Base-by-base conservation (phyloP, 1,140 invertebrate species). In the Apis dorsata region DNA sequence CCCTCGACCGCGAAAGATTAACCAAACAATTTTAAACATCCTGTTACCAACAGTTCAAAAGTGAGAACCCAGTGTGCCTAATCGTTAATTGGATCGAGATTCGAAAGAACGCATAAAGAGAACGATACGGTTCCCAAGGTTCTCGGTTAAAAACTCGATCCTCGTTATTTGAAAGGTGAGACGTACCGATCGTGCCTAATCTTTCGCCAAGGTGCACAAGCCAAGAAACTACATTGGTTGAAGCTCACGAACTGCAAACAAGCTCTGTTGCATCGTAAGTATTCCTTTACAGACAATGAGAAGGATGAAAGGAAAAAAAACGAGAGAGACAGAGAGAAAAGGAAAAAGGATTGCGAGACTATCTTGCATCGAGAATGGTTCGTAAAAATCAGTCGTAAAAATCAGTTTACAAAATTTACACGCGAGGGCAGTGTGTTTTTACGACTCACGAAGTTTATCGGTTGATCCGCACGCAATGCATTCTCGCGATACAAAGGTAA, bases 231-330 rank as follows among this genome's bases (percentile, higher is more conserved):
- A 71, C 76, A 63, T 51, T 60, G n/a, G 79, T n/a, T 66, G 59
- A 85, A 79, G 72, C 86, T 88, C 86, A 88, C 86, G 86, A 85
- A 88, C 86, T 65, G 86, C 84, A 88, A 88, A 88, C 87, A 88
- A 73, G 72, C 80, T 83, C 76, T 49, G 83, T 72, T 83, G 80
- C 76, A 65, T 62, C 72, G 74, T 78, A 78, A 87, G 81, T 82
- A 24, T 72, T 85, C 59, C 70, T 7, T 68, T 62, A 66, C 66
- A 51, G 65, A 78, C 65, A 63, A 80, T 24, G 68, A 73, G 24
- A 28, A 79, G 24, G 55, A 80, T 44, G 12, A 12, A n/a, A 24
- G n/a, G 2, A n/a, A 24, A 63, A 7, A 8, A n/a, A 24, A 34
- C 1, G 1, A 7, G n/a, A 13, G 13, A 5, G 15, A 69, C 34